These are phyloP conservation scores for Brachionus paranguensis DNA, from an alignment of 1,140 invertebrate species.

Conservation along the genomic window DNA sequence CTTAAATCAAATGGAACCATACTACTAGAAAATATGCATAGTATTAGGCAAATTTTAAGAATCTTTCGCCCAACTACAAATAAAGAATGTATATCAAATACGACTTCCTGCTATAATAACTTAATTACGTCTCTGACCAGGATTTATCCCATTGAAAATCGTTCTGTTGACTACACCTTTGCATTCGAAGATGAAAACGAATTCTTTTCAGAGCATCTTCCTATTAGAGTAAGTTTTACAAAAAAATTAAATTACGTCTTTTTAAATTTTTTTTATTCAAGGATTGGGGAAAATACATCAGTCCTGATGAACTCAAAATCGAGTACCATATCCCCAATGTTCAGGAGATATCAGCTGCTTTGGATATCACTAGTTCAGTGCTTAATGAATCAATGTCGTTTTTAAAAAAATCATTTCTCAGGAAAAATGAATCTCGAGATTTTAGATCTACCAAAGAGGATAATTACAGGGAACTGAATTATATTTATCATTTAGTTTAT, in stretches of 20 bases:
- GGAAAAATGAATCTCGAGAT: neutral
- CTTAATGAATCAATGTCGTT: constrained; percentile 42
- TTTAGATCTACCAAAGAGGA: constrained; percentile 24
- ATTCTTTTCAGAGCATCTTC: constrained; percentile 66
- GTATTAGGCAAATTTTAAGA: constrained; percentile 62
- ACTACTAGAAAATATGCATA: constrained; percentile 62
- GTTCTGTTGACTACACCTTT: constrained; percentile 57
- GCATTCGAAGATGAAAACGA: constrained; percentile 58
- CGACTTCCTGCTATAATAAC: constrained; percentile 57
- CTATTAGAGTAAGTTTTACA: constrained; percentile 60
- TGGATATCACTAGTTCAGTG: constrained; percentile 57
- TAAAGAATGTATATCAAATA: constrained; percentile 61
- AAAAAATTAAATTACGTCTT: neutral
- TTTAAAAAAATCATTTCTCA: constrained; percentile 21
- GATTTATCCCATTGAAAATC: constrained; percentile 63
- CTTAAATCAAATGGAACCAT: constrained; percentile 62
- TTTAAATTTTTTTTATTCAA: constrained; percentile 44
- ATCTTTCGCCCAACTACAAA: constrained; percentile 62
- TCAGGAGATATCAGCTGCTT: constrained; percentile 64
- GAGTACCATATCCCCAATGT: constrained; percentile 70
- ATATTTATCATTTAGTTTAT: constrained; percentile 39
- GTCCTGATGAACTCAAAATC: constrained; percentile 64
- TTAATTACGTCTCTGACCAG: constrained; percentile 61
- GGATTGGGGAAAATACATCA: constrained; percentile 72
- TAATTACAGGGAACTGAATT: constrained; percentile 35